A percentile compares a stretch with the other conserved stretches of the same genome.
Conservation (phyloP, 2,113 vertebrate genomes). For the Trichechus manatus region DNA sequence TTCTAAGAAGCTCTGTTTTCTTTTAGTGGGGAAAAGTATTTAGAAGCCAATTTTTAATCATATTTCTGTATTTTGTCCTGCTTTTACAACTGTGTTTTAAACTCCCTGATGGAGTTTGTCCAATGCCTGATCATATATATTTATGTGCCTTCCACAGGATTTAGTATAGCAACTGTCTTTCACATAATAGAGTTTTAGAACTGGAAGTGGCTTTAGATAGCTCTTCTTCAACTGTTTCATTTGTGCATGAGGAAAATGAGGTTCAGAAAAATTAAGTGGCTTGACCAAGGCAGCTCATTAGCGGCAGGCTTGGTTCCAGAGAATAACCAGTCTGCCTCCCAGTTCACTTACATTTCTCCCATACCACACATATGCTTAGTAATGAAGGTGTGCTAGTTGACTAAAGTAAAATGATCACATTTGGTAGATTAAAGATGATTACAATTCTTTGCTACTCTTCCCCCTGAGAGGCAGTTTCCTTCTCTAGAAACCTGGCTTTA, state of each 20-base stretch:
- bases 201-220: neutral
- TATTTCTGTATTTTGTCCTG: neutral
- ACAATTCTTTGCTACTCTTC: neutral
- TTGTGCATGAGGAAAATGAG: neutral
- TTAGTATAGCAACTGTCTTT: neutral
- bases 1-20: neutral
- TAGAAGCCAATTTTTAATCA: slow-evolving; percentile 31
- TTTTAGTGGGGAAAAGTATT: neutral
- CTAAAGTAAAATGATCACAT: neutral
- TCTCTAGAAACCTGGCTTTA: neutral
- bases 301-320: neutral
- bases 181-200: neutral
- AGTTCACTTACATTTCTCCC: neutral
- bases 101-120: neutral
- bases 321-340: neutral
- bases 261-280: no score
- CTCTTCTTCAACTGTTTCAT: neutral
- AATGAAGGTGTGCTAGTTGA: neutral
- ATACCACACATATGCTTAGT: neutral
- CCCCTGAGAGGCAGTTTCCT: neutral
- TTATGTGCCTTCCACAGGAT: neutral
- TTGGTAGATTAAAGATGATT: neutral
- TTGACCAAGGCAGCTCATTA: neutral
- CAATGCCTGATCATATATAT: neutral
- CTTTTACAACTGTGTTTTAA: neutral